Evolutionary conservation across 2,797 vertebrate species (phyloP).

Genomic region (Girardinus metallicus): DNA sequence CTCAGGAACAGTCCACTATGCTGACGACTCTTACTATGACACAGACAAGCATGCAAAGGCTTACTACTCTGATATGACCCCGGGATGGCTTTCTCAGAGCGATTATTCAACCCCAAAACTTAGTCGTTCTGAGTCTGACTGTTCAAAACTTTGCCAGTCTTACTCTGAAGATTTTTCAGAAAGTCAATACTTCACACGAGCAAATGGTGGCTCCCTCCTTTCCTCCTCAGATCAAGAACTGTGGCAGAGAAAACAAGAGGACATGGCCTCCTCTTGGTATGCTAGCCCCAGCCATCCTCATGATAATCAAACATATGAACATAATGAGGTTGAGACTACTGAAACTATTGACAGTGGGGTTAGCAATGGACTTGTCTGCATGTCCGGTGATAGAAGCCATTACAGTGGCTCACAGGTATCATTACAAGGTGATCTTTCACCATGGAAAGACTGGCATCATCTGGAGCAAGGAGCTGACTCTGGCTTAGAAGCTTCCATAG

Average conservation of each 20-base stretch:
- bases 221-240: slow-evolving; percentile 96
- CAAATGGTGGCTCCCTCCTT: slow-evolving; percentile 91
- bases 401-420: slow-evolving; percentile 92
- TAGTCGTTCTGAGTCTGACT: slow-evolving; percentile 97
- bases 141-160: slow-evolving; percentile 96
- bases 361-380: slow-evolving; percentile 89
- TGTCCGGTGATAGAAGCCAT: slow-evolving; percentile 89
- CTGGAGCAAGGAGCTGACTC: slow-evolving; percentile 87
- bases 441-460: slow-evolving; percentile 96
- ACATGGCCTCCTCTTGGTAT: slow-evolving; percentile 87
- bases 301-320: slow-evolving; percentile 78
- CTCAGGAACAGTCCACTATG: slow-evolving; percentile 83
- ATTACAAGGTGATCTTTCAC: slow-evolving; percentile 91
- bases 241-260: slow-evolving; percentile 94
- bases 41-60: slow-evolving; percentile 85
- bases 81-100: slow-evolving; percentile 94
- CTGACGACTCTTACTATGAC: slow-evolving; percentile 81
- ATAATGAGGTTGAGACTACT: slow-evolving; percentile 85
- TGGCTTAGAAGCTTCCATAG: slow-evolving; percentile 88
- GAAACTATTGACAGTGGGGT: slow-evolving; percentile 92
- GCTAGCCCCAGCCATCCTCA: slow-evolving; percentile 82
- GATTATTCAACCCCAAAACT: slow-evolving; percentile 95
- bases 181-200: slow-evolving; percentile 90
- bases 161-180: slow-evolving; percentile 98
- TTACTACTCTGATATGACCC: slow-evolving; percentile 85